Conservation (phyloP, 2,113 vertebrate species). For the Cyanistes caeruleus region DNA sequence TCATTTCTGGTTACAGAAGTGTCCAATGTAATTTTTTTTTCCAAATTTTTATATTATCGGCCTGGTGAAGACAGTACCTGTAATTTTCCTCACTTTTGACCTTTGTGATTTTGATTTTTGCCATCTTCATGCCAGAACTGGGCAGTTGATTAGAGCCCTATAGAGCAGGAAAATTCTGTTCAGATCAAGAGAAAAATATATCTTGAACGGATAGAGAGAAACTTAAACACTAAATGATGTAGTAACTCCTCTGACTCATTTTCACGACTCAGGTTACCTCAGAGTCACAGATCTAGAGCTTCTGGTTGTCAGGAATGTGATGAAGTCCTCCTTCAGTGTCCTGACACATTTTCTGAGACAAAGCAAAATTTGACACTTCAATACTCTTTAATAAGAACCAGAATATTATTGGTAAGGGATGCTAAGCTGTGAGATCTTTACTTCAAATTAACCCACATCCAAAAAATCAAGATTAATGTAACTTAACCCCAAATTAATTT, state of each 20-base stretch:
- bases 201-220: not conserved
- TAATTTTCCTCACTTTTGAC: not conserved
- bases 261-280: not conserved
- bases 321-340: not conserved
- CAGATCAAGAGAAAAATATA: not conserved
- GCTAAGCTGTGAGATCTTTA: accelerated
- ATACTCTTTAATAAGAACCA: not conserved
- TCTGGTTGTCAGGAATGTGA: not conserved
- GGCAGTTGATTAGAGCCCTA: not conserved
- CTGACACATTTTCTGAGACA: not conserved
- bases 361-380: not conserved
- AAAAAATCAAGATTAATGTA: not conserved
- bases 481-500: not conserved
- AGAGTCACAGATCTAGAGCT: not conserved
- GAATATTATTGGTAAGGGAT: not conserved
- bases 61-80: not conserved
- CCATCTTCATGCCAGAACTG: not conserved
- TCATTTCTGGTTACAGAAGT: not conserved
- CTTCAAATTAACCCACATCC: not conserved
- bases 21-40: not conserved
- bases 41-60: not conserved
- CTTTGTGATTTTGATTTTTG: not conserved
- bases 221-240: not conserved
- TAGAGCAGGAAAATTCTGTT: not conserved
- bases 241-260: not conserved